Evolutionary conservation across 1,140 invertebrate genomes (phyloP), one percentile per base, ranked within the genome.

Genomic region (Subanguina moxae): DNA sequence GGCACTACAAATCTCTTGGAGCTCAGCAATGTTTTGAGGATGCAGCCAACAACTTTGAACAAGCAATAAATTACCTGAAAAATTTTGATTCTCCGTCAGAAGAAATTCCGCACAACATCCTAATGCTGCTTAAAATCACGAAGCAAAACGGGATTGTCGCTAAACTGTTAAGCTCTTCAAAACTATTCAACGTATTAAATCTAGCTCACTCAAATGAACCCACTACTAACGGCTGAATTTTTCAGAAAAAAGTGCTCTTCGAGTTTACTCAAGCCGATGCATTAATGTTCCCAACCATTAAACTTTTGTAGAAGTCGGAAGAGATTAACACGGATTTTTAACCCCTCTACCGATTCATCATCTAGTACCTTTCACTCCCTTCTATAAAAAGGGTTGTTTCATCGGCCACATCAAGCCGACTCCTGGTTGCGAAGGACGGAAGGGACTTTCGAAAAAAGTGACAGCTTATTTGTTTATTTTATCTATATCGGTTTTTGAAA

Each of bases 191-290:
- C 13, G 58, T 61, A 32, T 7, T 3, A 21, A 21, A n/a, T n/a
- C n/a, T n/a, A n/a, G n/a, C 38, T 56, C 13, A 23, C 3, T 38
- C 32, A 52, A 52, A 7, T 52, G 8, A 15, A 65, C 63, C 17
- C 64, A 65, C 63, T 65, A 57, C 30, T 59, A 38, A 57, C 52
- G 11, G 23, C 23, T 67, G 19, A 63, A 30, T 71, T 67, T 38
- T 67, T 67, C 19, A 67, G 65, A 67, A 70, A 19, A 67, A 67
- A 64, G 19, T 67, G 32, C 23, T 28, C 23, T 67, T 67, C n/a
- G 65, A 67, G 27, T 65, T 65, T 28, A 8, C 43, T 52, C 59
- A 57, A 15, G n/a, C 27, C 38, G 17, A 45, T 7, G 48, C 15
- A 21, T 25, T 48, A 30, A 21, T 43, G 28, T 67, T 67, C 42